Conservation (phyloP, 2,113 vertebrate genomes). For the Micronycteris hirsuta region DNA sequence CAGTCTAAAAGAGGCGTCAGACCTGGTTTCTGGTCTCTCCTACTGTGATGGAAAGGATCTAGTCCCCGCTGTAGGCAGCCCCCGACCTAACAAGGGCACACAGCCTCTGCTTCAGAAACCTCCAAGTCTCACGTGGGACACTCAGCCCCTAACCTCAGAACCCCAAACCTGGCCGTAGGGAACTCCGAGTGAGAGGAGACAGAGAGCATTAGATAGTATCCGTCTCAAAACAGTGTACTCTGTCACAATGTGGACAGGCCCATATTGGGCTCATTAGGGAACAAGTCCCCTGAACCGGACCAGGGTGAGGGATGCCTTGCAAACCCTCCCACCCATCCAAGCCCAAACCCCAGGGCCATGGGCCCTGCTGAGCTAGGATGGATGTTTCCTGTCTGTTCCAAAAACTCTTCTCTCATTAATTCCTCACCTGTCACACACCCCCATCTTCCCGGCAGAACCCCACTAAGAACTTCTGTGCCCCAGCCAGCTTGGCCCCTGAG, state of each 20-base stretch:
- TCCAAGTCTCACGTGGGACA: neutral
- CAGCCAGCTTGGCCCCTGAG: neutral
- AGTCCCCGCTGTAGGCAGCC: neutral
- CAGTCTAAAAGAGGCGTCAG: neutral
- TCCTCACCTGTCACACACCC: neutral
- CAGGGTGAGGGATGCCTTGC: neutral
- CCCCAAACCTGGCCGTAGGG: neutral
- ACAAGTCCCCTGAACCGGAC: neutral
- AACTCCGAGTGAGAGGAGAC: neutral
- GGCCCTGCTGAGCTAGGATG: too few relatives aligned
- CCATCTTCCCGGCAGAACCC: neutral
- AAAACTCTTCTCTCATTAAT: neutral
- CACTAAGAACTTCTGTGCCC: neutral
- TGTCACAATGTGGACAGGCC: neutral
- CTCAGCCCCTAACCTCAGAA: neutral
- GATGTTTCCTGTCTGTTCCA: neutral
- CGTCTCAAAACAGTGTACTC: neutral
- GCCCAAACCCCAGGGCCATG: too few relatives aligned
- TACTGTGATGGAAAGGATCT: neutral
- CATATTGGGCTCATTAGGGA: neutral
- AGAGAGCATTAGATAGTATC: neutral
- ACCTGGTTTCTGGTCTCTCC: neutral
- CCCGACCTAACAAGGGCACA: neutral
- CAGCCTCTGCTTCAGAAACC: neutral
- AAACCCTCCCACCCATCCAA: neutral